phyloP scores from a whole-genome alignment of 2,113 vertebrate species.

The Caloenas nicobarica region DNA sequence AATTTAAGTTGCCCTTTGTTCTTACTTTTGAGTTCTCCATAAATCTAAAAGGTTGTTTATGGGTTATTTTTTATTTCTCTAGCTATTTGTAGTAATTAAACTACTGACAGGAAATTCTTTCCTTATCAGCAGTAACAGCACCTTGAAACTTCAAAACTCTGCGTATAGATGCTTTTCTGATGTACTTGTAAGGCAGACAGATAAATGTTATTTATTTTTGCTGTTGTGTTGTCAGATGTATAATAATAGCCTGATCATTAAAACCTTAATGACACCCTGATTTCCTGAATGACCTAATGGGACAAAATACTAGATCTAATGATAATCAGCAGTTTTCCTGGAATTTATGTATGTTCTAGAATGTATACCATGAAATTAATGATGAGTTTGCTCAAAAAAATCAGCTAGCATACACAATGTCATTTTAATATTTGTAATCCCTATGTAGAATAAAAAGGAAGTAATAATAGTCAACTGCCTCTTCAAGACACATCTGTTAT shows the following conservation, averaged over 20 bases:
- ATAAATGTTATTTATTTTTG: background rate
- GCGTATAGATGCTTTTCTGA: background rate
- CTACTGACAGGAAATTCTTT: conserved; percentile 9
- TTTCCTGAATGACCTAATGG: background rate
- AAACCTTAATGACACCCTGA: conserved; percentile 17
- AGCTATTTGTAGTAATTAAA: conserved; percentile 60
- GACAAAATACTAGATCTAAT: conserved; percentile 29
- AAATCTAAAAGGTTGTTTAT: conserved; percentile 64
- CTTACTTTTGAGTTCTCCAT: conserved; percentile 73
- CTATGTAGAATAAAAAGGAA: background rate
- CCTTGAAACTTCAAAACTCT: conserved; percentile 1
- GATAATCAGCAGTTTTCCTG: conserved; percentile 32
- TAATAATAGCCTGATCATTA: conserved; percentile 13
- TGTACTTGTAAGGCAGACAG: background rate
- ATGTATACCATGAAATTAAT: background rate
- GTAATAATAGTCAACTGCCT: background rate
- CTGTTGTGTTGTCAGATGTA: background rate
- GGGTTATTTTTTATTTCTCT: conserved; percentile 60
- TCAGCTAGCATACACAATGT: background rate
- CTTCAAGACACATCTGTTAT: background rate
- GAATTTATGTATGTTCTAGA: background rate
- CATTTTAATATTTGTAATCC: background rate
- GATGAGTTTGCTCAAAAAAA: background rate
- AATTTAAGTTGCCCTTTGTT: conserved; percentile 80
- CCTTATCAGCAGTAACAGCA: background rate